Evolutionary conservation across 2,888 invertebrate species (phyloP).

Genomic region (Chloroclystis v-ata): DNA sequence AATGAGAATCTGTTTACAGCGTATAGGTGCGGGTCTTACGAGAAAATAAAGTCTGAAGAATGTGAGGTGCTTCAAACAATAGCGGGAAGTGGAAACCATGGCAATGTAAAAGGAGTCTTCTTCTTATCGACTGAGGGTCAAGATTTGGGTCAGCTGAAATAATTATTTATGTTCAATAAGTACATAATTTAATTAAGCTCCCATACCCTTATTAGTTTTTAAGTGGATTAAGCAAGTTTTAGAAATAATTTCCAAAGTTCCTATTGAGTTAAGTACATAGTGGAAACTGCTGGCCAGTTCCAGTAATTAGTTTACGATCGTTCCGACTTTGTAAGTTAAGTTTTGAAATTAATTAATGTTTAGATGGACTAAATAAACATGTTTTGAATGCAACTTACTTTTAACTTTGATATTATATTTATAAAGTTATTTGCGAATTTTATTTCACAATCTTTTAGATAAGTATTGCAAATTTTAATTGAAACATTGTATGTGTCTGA

Average conservation of each 20-base stretch:
- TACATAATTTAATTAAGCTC: neutral
- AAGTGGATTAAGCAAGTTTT: neutral
- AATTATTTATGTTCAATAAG: neutral
- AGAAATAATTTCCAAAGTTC: constrained; percentile 2
- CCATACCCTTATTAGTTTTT: neutral
- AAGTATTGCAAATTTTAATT: too few relatives aligned
- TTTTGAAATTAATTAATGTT: neutral
- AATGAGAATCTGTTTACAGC: constrained; percentile 52
- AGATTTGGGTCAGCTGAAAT: constrained; percentile 27
- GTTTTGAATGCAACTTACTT: neutral
- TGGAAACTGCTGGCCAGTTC: constrained; percentile 3
- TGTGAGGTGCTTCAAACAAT: constrained; percentile 47
- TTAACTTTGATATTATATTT: too few relatives aligned
- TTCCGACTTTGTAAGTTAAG: too few relatives aligned
- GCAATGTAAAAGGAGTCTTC: constrained; percentile 58
- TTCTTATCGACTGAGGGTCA: constrained; percentile 59
- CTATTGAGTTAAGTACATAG: constrained; percentile 4
- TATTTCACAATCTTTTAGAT: too few relatives aligned
- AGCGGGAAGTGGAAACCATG: constrained; percentile 64
- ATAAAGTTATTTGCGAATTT: too few relatives aligned
- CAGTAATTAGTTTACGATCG: neutral
- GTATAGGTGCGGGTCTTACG: constrained; percentile 56
- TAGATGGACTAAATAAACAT: neutral
- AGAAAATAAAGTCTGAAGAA: constrained; percentile 45
- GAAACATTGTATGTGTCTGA: too few relatives aligned